Conservation (phyloP, 2,113 vertebrate genomes). For the Periophthalmodon schlosseri region DNA sequence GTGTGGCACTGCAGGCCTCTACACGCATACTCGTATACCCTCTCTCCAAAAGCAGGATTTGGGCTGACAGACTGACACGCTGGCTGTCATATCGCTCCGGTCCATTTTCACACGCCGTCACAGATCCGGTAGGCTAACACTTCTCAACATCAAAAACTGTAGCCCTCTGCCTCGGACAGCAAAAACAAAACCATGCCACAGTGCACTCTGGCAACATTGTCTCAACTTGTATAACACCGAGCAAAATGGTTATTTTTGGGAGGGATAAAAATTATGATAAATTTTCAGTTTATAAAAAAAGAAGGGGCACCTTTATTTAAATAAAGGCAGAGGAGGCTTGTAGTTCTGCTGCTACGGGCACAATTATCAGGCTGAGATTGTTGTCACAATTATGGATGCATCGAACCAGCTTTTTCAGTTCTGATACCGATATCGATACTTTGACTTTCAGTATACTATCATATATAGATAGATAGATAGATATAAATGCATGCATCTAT, state of each 20-base stretch:
- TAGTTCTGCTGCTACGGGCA: no score
- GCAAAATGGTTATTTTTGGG: neutral
- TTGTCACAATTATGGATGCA: no score
- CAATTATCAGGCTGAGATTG: no score
- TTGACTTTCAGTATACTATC: no score
- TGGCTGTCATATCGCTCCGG: constrained; percentile 17
- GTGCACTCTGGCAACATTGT: neutral
- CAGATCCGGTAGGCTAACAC: constrained; percentile 11
- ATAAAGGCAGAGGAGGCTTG: neutral
- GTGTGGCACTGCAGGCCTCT: neutral
- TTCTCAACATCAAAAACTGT: neutral
- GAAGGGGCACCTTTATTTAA: neutral
- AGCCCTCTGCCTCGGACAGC: neutral
- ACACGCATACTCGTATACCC: neutral
- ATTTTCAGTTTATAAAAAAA: no score
- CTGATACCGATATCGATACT: no score
- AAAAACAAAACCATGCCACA: constrained; percentile 9
- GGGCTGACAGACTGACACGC: constrained; percentile 20
- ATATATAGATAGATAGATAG: no score
- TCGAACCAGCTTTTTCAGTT: no score
- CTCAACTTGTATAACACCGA: neutral
- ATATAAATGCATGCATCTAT: no score
- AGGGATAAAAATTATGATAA: no score
- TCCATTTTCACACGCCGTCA: constrained; percentile 14
- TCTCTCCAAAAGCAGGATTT: constrained; percentile 12